phyloP scores from a whole-genome alignment of 1,140 invertebrate species.

The Panagrolaimus sp. region DNA sequence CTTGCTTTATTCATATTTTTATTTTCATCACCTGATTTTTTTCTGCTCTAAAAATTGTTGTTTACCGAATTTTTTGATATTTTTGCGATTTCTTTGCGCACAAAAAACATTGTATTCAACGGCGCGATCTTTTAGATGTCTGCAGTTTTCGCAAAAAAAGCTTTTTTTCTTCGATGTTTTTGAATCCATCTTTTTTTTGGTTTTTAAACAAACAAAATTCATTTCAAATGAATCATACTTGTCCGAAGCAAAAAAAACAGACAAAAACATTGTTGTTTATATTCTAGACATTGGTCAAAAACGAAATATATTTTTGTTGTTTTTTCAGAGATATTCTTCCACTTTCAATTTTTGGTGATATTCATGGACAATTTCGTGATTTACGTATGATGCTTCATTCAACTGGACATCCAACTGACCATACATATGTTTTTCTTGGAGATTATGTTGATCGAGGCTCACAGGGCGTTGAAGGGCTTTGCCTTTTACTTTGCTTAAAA shows the following conservation, averaged over 20 bases:
- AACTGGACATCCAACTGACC: background rate
- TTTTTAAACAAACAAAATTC: background rate
- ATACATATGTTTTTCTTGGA: constrained; percentile 31
- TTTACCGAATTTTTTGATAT: background rate
- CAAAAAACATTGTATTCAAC: background rate
- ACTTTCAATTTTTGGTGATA: constrained; percentile 31
- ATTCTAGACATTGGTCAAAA: too few relatives aligned
- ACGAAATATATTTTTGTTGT: too few relatives aligned
- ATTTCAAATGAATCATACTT: background rate
- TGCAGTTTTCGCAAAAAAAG: too few relatives aligned
- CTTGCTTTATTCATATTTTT: too few relatives aligned
- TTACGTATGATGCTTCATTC: constrained; percentile 16
- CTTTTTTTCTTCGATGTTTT: background rate
- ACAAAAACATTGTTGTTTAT: too few relatives aligned
- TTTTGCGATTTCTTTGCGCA: background rate
- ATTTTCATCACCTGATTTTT: too few relatives aligned
- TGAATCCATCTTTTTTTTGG: background rate
- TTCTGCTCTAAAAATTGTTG: background rate
- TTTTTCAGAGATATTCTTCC: constrained; percentile 27
- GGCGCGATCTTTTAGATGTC: too few relatives aligned
- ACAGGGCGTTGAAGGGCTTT: constrained; percentile 67
- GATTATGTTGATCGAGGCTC: constrained; percentile 16
- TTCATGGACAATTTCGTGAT: constrained; percentile 36
- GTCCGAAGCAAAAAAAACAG: background rate
- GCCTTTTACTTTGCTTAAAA: constrained; percentile 64